phyloP scores from a whole-genome alignment of 53 echinoderm and acorn worm genomes.

The Stichopus horrens region DNA sequence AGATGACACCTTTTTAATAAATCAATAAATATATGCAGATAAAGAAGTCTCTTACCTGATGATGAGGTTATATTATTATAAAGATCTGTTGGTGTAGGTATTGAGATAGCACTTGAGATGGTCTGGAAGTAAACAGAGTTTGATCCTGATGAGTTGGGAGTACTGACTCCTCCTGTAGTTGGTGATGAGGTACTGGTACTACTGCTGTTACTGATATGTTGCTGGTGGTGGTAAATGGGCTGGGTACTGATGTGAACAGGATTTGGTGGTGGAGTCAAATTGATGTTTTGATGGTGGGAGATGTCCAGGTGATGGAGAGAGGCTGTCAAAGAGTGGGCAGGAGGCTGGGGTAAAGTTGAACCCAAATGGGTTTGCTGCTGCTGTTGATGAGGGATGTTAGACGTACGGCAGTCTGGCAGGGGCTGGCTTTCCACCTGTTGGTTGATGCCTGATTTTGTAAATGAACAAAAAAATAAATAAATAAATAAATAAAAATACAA shows the following conservation, averaged over 20 bases:
- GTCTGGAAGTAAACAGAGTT: slow-evolving; percentile 81
- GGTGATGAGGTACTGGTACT: slow-evolving; percentile 26
- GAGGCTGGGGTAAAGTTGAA: slow-evolving; percentile 52
- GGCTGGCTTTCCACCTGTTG: slow-evolving; percentile 39
- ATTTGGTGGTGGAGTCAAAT: slow-evolving; percentile 59
- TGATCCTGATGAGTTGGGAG: slow-evolving; percentile 55
- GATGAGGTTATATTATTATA: slow-evolving; percentile 43
- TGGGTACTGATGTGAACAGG: slow-evolving; percentile 46
- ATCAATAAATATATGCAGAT: neutral
- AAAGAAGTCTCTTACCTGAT: neutral
- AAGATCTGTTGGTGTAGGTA: slow-evolving; percentile 64
- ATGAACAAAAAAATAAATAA: neutral
- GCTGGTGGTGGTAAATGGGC: slow-evolving; percentile 33
- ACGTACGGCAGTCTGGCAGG: neutral
- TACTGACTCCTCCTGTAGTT: slow-evolving; percentile 15
- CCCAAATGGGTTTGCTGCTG: slow-evolving; percentile 39
- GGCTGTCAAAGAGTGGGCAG: slow-evolving; percentile 67
- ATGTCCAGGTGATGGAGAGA: slow-evolving; percentile 79
- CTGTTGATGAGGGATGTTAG: slow-evolving; percentile 49
- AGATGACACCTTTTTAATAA: no score
- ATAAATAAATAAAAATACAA: neutral
- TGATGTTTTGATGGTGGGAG: slow-evolving; percentile 86
- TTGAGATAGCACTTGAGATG: slow-evolving; percentile 68
- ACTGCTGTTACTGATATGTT: neutral
- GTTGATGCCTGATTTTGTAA: neutral